These are phyloP conservation scores for Rhinoraja longicauda DNA, from an alignment of 2,797 vertebrate species.

Conservation along the genomic window DNA sequence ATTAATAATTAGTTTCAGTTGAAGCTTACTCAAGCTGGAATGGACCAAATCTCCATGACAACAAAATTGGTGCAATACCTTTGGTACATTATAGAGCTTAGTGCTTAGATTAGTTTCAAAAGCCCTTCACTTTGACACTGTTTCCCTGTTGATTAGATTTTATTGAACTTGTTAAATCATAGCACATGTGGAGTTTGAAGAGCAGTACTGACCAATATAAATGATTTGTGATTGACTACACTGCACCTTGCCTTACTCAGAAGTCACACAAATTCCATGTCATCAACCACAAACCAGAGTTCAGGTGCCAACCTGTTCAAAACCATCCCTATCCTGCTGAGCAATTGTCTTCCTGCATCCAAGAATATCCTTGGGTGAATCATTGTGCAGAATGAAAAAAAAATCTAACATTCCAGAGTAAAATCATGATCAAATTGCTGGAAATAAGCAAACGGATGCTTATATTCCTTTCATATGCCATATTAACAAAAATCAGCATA, in stretches of 20 bases:
- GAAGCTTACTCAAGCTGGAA: not conserved
- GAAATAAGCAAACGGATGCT: not conserved
- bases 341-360: not conserved
- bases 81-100: not conserved
- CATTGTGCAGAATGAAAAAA: not conserved
- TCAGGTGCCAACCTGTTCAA: not conserved
- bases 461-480: not conserved
- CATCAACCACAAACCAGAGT: not conserved
- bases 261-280: not conserved
- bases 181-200: not conserved
- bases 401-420: not conserved
- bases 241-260: not conserved
- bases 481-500: not conserved
- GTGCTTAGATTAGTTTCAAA: conserved; percentile 4
- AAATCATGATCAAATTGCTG: not conserved
- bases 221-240: not conserved
- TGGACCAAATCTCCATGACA: not conserved
- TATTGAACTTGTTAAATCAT: conserved; percentile 17
- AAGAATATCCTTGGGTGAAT: not conserved
- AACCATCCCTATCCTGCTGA: not conserved
- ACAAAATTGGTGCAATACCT: not conserved
- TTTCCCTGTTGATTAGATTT: not conserved
- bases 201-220: not conserved
- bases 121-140: conserved; percentile 16
- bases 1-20: not conserved